A percentile compares a stretch with the other conserved stretches of the same genome.
Conservation (phyloP, 2,888 invertebrate genomes). For the Brachyopa scutellaris region DNA sequence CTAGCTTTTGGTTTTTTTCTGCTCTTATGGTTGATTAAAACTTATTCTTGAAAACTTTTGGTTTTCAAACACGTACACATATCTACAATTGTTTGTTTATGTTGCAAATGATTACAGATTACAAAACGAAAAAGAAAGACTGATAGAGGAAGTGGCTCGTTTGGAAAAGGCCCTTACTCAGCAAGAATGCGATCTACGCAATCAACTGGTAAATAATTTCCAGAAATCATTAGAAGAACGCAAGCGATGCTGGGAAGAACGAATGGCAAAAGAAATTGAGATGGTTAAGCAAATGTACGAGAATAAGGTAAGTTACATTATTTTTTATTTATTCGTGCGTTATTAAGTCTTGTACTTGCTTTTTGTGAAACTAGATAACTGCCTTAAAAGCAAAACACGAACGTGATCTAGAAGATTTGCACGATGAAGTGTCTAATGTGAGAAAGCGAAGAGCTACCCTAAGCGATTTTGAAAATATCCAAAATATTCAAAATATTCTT, state of each 20-base stretch:
- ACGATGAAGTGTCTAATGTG: conserved; percentile 36
- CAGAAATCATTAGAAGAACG: conserved; percentile 74
- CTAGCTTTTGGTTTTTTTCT: too few species aligned
- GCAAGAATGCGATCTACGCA: conserved; percentile 77
- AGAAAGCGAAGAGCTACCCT: conserved; percentile 59
- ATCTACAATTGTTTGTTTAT: not conserved
- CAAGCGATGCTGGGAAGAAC: conserved; percentile 74
- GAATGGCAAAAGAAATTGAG: conserved; percentile 73
- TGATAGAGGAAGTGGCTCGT: conserved; percentile 35
- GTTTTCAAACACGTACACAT: too few species aligned
- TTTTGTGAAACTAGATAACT: conserved; percentile 29
- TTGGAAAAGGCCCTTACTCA: conserved; percentile 65
- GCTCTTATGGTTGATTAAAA: too few species aligned
- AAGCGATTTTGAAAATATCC: conserved; percentile 18
- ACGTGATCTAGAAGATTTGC: conserved; percentile 52
- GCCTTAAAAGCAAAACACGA: conserved; percentile 51
- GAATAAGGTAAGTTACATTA: conserved; percentile 73
- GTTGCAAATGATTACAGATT: conserved; percentile 38
- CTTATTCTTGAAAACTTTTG: too few species aligned
- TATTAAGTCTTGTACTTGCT: too few species aligned
- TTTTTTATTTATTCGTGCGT: not conserved
- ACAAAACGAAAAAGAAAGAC: conserved; percentile 64
- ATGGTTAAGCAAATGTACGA: conserved; percentile 76
- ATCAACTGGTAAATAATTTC: conserved; percentile 77
- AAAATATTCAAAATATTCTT: conserved; percentile 1